A percentile compares a stretch with the other conserved stretches of the same genome.
Evolutionary conservation across 2,888 invertebrate genomes (phyloP).

Genomic region (Diadegma fenestrale): DNA sequence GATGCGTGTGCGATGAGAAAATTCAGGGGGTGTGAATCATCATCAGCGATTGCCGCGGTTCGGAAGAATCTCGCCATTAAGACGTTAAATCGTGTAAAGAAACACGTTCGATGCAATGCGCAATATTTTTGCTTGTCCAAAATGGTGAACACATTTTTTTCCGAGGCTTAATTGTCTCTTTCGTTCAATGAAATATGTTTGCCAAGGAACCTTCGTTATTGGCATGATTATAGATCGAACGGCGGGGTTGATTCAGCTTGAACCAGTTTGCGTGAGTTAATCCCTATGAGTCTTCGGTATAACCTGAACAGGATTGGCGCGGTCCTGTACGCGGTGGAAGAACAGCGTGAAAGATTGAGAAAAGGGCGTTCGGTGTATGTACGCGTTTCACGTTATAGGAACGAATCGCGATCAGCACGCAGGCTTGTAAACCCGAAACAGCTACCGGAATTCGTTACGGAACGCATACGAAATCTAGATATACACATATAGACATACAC

Average conservation of each 20-base stretch:
- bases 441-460: slow-evolving; percentile 80
- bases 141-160: background rate
- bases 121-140: background rate
- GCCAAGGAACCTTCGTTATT: background rate
- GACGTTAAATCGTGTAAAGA: slow-evolving; percentile 3
- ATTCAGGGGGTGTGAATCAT: slow-evolving; percentile 27
- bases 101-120: background rate
- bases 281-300: slow-evolving; percentile 49
- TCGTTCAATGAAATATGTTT: background rate
- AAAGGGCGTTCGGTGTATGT: slow-evolving; percentile 58
- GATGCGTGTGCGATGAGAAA: slow-evolving; percentile 24
- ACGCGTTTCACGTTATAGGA: slow-evolving; percentile 53
- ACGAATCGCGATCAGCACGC: slow-evolving; percentile 71
- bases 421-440: slow-evolving; percentile 69
- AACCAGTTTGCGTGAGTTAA: slow-evolving; percentile 33
- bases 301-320: slow-evolving; percentile 52
- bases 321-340: slow-evolving; percentile 35
- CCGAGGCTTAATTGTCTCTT: no score
- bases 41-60: slow-evolving; percentile 2
- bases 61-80: slow-evolving; percentile 16
- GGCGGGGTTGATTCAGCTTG: background rate
- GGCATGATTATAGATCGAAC: slow-evolving; percentile 15
- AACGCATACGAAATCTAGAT: slow-evolving; percentile 55
- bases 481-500: background rate
- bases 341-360: slow-evolving; percentile 62